Conservation (phyloP, 2,888 invertebrate genomes). For the Balanococcus diminutus region DNA sequence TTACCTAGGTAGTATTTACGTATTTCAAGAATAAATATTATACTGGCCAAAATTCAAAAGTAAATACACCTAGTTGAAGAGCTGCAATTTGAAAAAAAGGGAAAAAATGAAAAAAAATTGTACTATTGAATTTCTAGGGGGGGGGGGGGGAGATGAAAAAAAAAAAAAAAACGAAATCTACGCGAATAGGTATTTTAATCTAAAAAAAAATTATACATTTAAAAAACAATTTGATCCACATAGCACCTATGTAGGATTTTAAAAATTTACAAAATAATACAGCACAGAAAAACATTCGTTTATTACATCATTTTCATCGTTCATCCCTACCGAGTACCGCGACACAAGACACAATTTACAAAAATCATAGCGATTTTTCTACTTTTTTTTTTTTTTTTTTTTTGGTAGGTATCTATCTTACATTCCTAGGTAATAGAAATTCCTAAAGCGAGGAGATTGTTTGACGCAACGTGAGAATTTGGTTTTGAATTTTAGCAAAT, state of each 20-base stretch:
- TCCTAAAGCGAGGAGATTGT: neutral
- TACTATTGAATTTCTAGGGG: neutral
- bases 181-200: neutral
- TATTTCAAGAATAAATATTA: neutral
- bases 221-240: neutral
- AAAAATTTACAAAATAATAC: constrained; percentile 12
- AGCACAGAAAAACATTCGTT: neutral
- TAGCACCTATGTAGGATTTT: neutral
- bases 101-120: too few relatives aligned
- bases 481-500: neutral
- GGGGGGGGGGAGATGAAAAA: neutral
- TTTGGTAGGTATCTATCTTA: neutral
- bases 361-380: too few relatives aligned
- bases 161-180: neutral
- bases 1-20: neutral
- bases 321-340: neutral
- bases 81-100: neutral
- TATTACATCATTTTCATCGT: neutral
- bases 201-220: neutral
- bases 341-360: too few relatives aligned
- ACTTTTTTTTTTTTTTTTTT: neutral
- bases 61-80: neutral
- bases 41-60: neutral
- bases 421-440: neutral
- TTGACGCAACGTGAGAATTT: neutral